Conservation (phyloP, 37 sponge, comb jelly and placozoan genomes). For the Crambe crambe region DNA sequence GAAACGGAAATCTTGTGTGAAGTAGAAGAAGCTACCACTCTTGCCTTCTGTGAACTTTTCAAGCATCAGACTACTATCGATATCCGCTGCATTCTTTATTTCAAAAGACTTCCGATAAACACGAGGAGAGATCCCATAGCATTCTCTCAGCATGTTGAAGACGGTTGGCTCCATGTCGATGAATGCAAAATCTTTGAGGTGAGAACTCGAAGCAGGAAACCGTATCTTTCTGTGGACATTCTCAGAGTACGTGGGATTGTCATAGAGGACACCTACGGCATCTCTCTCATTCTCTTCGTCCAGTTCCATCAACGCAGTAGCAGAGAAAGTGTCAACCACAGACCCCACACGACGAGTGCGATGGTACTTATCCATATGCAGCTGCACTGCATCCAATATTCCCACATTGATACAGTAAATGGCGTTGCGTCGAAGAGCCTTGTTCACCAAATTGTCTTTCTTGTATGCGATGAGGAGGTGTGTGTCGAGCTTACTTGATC, state of each 20-base stretch:
- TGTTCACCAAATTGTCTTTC: slow-evolving; percentile 56
- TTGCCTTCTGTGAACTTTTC: slow-evolving; percentile 96
- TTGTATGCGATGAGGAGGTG: slow-evolving; percentile 33
- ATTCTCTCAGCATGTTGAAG: slow-evolving; percentile 63
- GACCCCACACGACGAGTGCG: slow-evolving; percentile 20
- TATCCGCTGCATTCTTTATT: slow-evolving; percentile 51
- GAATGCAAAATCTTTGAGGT: slow-evolving; percentile 58
- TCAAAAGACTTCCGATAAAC: slow-evolving; percentile 75
- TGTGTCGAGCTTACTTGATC: background rate
- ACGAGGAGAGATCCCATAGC: slow-evolving; percentile 41
- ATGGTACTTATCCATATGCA: slow-evolving; percentile 16
- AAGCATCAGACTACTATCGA: slow-evolving; percentile 78
- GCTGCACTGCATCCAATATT: slow-evolving; percentile 64
- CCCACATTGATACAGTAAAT: slow-evolving; percentile 83
- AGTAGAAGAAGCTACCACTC: slow-evolving; percentile 96
- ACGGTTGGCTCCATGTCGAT: slow-evolving; percentile 73
- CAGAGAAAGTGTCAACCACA: slow-evolving; percentile 52
- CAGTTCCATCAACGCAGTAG: slow-evolving; percentile 49
- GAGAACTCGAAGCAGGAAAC: slow-evolving; percentile 42
- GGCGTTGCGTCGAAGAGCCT: slow-evolving; percentile 63
- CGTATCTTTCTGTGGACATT: slow-evolving; percentile 29
- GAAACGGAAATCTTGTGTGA: slow-evolving; percentile 78
- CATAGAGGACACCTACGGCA: slow-evolving; percentile 13
- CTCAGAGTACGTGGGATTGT: slow-evolving; percentile 44
- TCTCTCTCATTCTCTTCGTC: slow-evolving; percentile 38